Conservation (phyloP, 1,140 invertebrate genomes). For the Sarcophaga peregrina region DNA sequence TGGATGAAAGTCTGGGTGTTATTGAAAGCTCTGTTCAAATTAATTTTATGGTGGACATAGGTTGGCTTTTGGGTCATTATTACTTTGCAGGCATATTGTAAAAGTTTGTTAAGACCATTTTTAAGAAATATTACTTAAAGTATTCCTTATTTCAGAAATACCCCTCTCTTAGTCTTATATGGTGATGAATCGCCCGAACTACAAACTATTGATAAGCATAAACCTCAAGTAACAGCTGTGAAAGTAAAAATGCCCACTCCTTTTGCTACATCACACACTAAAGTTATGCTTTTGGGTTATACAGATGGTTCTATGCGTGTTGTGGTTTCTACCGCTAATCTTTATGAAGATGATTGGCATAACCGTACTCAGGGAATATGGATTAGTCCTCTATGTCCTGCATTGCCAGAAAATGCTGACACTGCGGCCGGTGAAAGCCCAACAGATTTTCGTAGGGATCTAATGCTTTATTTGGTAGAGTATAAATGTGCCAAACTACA, state of each 20-base stretch:
- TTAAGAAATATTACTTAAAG: not conserved
- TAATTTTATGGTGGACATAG: slow-evolving; percentile 92
- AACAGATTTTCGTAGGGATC: slow-evolving; percentile 86
- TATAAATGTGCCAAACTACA: slow-evolving; percentile 78
- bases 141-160: slow-evolving; percentile 68
- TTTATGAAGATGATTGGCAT: slow-evolving; percentile 91
- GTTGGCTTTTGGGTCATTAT: slow-evolving; percentile 75
- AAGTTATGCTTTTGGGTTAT: slow-evolving; percentile 90
- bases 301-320: slow-evolving; percentile 84
- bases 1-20: slow-evolving; percentile 80
- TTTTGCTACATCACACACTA: slow-evolving; percentile 93
- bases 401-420: slow-evolving; percentile 70
- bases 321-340: slow-evolving; percentile 92
- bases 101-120: slow-evolving; percentile 53
- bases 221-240: slow-evolving; percentile 75
- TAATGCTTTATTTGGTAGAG: slow-evolving; percentile 82
- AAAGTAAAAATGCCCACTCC: slow-evolving; percentile 79
- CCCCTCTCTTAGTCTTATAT: slow-evolving; percentile 82
- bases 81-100: slow-evolving; percentile 76
- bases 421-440: slow-evolving; percentile 79
- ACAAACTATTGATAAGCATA: slow-evolving; percentile 68
- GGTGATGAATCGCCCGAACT: slow-evolving; percentile 77
- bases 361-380: slow-evolving; percentile 94
- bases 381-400: slow-evolving; percentile 85
- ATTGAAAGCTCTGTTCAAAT: slow-evolving; percentile 83